Base-by-base conservation (phyloP, 2,113 vertebrate genomes). In the Nothocercus nigrocapillus region DNA sequence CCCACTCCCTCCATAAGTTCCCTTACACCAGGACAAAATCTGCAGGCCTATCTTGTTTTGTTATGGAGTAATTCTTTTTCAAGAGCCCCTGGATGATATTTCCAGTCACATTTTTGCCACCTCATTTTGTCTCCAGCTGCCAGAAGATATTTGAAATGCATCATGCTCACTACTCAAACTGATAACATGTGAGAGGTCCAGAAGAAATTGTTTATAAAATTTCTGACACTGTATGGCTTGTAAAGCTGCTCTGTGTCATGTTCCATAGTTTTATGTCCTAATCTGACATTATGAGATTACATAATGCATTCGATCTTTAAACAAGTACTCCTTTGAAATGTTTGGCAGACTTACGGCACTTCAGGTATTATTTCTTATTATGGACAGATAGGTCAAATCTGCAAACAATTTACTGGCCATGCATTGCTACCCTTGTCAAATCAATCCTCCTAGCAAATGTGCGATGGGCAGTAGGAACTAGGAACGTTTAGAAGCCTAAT, bases 331-430 rank as follows among this genome's bases (percentile, higher is more conserved):
- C 85, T 97, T 97, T 97, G 92, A 97, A 97, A 97, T 74, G 49
- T 96, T 91, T 96, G 93, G 86, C 87, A 97, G 90, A 95, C 79
- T 91, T 97, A 92, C 84, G 87, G 82, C 91, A 90, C 69, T 90
- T 97, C 96, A 95, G 90, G 96, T 95, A 96, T 95, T 96, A 88
- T 94, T 97, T 96, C 84, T 93, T 94, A 72, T 89, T 96, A 76
- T 77, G 93, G 95, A 89, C 88, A 97, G 96, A 91, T 91, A 97
- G 94, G 93, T 97, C 96, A 97, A 97, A 96, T 97, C 96, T 97
- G 97, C 93, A 96, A 97, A 96, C 92, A 95, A 95, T 97, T 97
- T 96, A 95, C 92, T 94, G 93, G 89, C 89, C 75, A 91, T 92
- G 95, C 84, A 78, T 95, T 74, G 88, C 95, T 93, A 94, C 86